Conservation (phyloP, 2,113 vertebrate genomes). For the Clinocottus analis region DNA sequence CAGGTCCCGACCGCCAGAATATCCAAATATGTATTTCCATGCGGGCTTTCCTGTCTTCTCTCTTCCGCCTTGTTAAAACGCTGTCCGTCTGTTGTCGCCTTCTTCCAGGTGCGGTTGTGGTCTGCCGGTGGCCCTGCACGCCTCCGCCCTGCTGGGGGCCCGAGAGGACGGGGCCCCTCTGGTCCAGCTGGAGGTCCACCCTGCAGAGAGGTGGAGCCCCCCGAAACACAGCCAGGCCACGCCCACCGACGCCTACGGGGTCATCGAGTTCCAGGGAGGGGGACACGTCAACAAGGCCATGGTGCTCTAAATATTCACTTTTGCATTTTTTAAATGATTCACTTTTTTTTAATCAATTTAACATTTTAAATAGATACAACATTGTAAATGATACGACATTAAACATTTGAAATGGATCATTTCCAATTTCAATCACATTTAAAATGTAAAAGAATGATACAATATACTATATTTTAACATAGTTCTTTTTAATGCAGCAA, state of each 20-base stretch:
- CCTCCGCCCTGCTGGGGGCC: conserved; percentile 71
- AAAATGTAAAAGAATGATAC: no score
- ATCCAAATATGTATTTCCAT: neutral
- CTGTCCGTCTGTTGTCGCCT: neutral
- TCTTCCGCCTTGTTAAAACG: neutral
- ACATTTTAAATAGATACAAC: no score
- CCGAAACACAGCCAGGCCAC: conserved; percentile 89
- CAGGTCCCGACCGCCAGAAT: conserved; percentile 83
- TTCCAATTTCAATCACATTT: no score
- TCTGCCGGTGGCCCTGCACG: conserved; percentile 88
- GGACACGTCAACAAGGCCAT: conserved; percentile 94
- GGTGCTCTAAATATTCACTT: conserved; percentile 68
- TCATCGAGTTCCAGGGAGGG: conserved; percentile 94
- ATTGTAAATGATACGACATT: no score
- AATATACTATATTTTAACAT: no score
- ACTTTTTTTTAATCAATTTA: no score
- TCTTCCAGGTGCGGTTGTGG: conserved; percentile 91
- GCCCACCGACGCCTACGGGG: conserved; percentile 92
- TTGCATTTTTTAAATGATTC: no score
- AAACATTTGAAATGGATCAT: no score
- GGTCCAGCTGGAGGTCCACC: conserved; percentile 81
- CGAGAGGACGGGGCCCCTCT: conserved; percentile 82
- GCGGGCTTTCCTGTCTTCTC: neutral
- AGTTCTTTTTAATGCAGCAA: no score
- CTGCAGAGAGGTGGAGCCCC: conserved; percentile 87